A percentile compares a stretch with the other conserved stretches of the same genome.
These are phyloP conservation scores for Suncus etruscus DNA, from an alignment of 2,113 vertebrate species.

Conservation along the genomic window DNA sequence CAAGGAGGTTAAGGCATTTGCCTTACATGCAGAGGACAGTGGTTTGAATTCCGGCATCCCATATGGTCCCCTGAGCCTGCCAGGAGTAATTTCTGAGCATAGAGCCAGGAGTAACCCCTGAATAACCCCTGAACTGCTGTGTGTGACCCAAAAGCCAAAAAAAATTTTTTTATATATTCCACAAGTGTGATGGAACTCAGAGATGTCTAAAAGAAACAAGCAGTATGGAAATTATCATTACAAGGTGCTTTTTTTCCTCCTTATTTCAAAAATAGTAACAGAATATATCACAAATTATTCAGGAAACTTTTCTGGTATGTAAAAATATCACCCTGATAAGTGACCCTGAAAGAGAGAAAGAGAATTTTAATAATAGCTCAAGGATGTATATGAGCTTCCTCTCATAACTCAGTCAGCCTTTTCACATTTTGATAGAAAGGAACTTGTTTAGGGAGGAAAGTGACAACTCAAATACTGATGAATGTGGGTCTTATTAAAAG, in stretches of 20 bases:
- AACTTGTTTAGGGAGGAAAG: constrained; percentile 1
- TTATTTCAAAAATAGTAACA: neutral
- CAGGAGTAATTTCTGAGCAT: too few relatives aligned
- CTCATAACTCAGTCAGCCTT: neutral
- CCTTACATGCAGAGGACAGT: too few relatives aligned
- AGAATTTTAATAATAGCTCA: neutral
- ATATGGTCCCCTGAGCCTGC: too few relatives aligned
- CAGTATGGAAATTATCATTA: neutral
- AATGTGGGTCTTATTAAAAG: neutral
- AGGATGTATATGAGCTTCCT: neutral
- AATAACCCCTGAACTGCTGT: too few relatives aligned
- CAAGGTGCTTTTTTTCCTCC: neutral
- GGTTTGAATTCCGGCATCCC: too few relatives aligned
- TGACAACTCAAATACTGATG: neutral
- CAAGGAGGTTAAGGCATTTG: too few relatives aligned
- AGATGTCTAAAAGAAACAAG: neutral
- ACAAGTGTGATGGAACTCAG: neutral
- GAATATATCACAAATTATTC: neutral
- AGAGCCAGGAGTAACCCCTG: too few relatives aligned
- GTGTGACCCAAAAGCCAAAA: too few relatives aligned
- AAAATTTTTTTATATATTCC: neutral
- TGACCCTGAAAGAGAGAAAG: neutral
- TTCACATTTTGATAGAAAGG: constrained; percentile 16
- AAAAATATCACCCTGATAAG: neutral
- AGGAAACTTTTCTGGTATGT: too few relatives aligned